phyloP scores from a whole-genome alignment of 30 jellyfish, hydroid and myxozoan species.

The Mastigias papua region DNA sequence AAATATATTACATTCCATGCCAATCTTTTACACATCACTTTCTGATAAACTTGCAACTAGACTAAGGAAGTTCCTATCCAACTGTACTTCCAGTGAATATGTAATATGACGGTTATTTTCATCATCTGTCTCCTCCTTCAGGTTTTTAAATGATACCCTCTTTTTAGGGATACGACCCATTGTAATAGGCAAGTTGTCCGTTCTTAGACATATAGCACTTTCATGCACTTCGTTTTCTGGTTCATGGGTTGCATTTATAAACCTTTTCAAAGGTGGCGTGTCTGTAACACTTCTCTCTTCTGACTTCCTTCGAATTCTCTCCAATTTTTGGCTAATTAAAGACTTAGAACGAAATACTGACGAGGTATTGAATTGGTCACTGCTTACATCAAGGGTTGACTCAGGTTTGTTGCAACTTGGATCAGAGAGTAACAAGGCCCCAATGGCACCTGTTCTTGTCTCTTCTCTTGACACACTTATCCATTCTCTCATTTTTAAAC shows the following conservation, averaged over 20 bases:
- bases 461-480: background rate
- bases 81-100: background rate
- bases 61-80: background rate
- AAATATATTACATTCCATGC: too few relatives aligned
- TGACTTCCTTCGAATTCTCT: background rate
- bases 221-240: background rate
- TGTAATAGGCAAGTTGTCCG: constrained; percentile 7
- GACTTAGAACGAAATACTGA: background rate
- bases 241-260: background rate
- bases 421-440: background rate
- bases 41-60: background rate
- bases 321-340: constrained; percentile 9
- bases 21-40: background rate
- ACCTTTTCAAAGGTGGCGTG: constrained; percentile 50
- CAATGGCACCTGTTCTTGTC: background rate
- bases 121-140: background rate
- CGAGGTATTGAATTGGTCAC: background rate
- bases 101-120: background rate
- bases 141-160: background rate
- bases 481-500: constrained; percentile 26
- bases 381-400: background rate
- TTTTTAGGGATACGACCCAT: background rate
- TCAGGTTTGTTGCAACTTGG: background rate
- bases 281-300: constrained; percentile 21
- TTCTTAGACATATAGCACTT: background rate